A percentile compares a stretch with the other conserved stretches of the same genome.
These are phyloP conservation scores for Trichechus manatus DNA, from an alignment of 2,113 vertebrate species.

Conservation along the genomic window DNA sequence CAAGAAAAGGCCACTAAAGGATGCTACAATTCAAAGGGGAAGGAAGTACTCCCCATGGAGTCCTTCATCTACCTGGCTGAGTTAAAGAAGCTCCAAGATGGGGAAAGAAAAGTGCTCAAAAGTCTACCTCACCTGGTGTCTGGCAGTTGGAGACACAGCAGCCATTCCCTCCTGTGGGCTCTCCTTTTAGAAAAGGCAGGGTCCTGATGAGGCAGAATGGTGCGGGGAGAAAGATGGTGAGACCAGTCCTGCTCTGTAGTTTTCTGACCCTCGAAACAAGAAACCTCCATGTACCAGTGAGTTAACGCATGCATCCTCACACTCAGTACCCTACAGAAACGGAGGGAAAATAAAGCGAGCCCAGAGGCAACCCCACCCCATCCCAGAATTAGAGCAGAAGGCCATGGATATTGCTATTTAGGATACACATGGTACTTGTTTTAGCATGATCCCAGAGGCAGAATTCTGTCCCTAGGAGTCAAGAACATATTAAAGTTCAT, in stretches of 20 bases:
- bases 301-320: not conserved
- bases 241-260: not conserved
- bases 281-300: not conserved
- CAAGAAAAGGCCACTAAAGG: not conserved
- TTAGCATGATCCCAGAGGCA: not conserved
- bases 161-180: constrained; percentile 68
- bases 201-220: constrained; percentile 54
- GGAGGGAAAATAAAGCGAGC: not conserved
- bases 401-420: fast-evolving
- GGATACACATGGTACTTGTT: not conserved
- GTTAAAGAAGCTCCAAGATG: not conserved
- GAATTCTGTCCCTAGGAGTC: not conserved
- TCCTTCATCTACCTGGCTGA: not conserved
- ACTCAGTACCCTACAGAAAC: not conserved
- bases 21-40: not conserved
- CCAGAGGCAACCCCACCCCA: not conserved
- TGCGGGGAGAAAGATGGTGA: not conserved
- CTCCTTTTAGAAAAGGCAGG: constrained; percentile 25
- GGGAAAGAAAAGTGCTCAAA: not conserved
- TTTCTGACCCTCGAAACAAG: not conserved
- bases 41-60: not conserved
- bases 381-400: not conserved
- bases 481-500: not conserved
- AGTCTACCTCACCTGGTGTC: constrained; percentile 71
- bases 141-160: not conserved